Evolutionary conservation across 2,888 invertebrate species (phyloP).

Genomic region (Amorpha juglandis): DNA sequence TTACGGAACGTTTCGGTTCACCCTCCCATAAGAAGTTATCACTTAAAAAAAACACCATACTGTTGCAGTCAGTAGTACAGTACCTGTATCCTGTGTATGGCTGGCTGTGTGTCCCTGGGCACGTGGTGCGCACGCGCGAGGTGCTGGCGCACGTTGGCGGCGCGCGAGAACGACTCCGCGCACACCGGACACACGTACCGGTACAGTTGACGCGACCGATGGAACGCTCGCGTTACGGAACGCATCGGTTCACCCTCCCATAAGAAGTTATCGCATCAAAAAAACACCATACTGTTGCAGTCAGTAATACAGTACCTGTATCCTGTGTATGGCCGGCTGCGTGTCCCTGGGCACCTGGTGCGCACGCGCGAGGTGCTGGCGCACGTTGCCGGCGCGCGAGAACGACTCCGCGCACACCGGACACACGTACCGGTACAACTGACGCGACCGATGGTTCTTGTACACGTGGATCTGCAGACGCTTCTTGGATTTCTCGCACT

Average conservation of each 20-base stretch:
- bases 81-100: conserved; percentile 39
- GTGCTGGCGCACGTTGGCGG: conserved; percentile 46
- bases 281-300: too few relatives aligned
- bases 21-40: too few relatives aligned
- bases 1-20: too few relatives aligned
- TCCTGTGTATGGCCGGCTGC: conserved; percentile 45
- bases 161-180: conserved; percentile 44
- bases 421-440: conserved; percentile 40
- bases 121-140: conserved; percentile 44
- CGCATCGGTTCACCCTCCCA: too few relatives aligned
- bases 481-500: conserved; percentile 54
- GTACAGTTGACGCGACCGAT: conserved; percentile 35
- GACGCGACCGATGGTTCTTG: conserved; percentile 43
- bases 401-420: conserved; percentile 49
- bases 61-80: too few relatives aligned
- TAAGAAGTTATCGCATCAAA: too few relatives aligned
- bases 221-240: too few relatives aligned
- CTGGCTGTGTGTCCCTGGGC: conserved; percentile 41
- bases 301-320: conserved; percentile 22
- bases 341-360: conserved; percentile 42
- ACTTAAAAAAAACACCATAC: too few relatives aligned
- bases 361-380: conserved; percentile 44
- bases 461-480: conserved; percentile 51
- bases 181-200: conserved; percentile 49
- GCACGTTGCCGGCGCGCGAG: conserved; percentile 43